A percentile compares a stretch with the other conserved stretches of the same genome.
These are phyloP conservation scores for Chaetorhynchus papuensis DNA, from an alignment of 2,113 vertebrate genomes.

Conservation along the genomic window DNA sequence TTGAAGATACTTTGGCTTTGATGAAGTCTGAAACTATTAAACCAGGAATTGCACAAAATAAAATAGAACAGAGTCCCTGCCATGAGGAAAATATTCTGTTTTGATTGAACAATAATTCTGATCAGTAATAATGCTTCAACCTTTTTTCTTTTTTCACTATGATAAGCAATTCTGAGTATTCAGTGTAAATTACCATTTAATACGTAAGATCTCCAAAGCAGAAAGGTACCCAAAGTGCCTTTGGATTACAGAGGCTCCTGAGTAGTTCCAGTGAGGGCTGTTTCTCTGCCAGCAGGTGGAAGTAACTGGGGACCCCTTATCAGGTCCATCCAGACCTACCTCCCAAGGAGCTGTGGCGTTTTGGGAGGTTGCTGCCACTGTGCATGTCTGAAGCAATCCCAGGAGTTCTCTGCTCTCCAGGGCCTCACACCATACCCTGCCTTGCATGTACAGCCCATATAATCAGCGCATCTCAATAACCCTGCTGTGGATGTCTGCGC, in stretches of 20 bases:
- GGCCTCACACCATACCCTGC: background rate
- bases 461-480: background rate
- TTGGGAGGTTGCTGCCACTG: background rate
- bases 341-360: background rate
- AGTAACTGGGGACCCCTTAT: background rate
- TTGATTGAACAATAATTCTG: background rate
- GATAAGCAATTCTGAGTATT: background rate
- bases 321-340: background rate
- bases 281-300: background rate
- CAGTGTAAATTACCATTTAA: background rate
- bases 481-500: background rate
- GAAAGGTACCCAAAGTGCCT: background rate
- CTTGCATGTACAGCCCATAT: background rate
- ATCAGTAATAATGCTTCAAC: background rate
- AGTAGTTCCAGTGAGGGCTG: background rate
- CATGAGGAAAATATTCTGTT: background rate
- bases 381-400: background rate
- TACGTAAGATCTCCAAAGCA: background rate
- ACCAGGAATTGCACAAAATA: background rate
- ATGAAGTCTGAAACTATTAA: background rate
- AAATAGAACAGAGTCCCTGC: background rate
- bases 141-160: background rate
- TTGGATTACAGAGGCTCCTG: background rate
- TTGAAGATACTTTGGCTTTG: background rate
- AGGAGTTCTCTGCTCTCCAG: background rate